Evolutionary conservation across 2,113 vertebrate genomes (phyloP).

Genomic region (Natator depressus): DNA sequence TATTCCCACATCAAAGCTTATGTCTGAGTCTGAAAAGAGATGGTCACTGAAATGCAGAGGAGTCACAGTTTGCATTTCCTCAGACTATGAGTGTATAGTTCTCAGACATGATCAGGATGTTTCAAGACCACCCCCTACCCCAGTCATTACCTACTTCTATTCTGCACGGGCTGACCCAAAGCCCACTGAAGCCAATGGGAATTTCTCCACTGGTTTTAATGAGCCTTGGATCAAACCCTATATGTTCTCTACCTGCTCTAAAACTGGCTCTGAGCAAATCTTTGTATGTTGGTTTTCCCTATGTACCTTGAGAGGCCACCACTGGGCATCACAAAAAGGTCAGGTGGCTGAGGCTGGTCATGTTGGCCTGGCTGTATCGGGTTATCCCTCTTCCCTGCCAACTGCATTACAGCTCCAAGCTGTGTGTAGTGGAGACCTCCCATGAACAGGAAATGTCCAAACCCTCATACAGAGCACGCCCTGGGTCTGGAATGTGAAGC

Average conservation of each 20-base stretch:
- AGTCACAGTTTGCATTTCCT: background rate
- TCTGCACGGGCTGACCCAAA: background rate
- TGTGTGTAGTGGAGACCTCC: background rate
- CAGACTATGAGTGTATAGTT: background rate
- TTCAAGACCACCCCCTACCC: background rate
- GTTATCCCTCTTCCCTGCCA: background rate
- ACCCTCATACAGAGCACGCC: background rate
- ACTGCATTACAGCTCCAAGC: background rate
- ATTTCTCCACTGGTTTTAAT: background rate
- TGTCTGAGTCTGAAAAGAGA: background rate
- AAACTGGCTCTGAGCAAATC: background rate
- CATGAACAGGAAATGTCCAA: background rate
- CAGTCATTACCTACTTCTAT: background rate
- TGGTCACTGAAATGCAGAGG: background rate
- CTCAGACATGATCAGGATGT: background rate
- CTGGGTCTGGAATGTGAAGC: background rate
- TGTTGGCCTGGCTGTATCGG: background rate
- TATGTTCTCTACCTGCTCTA: rapidly evolving
- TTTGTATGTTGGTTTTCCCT: background rate
- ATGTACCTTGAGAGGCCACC: background rate
- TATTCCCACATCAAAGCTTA: background rate
- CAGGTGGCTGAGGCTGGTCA: no score
- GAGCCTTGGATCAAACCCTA: rapidly evolving
- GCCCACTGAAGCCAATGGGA: background rate
- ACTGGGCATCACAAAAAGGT: background rate